A percentile compares a stretch with the other conserved stretches of the same genome.
These are phyloP conservation scores for Cottus gobio DNA, from an alignment of 2,113 vertebrate species.

Conservation along the genomic window DNA sequence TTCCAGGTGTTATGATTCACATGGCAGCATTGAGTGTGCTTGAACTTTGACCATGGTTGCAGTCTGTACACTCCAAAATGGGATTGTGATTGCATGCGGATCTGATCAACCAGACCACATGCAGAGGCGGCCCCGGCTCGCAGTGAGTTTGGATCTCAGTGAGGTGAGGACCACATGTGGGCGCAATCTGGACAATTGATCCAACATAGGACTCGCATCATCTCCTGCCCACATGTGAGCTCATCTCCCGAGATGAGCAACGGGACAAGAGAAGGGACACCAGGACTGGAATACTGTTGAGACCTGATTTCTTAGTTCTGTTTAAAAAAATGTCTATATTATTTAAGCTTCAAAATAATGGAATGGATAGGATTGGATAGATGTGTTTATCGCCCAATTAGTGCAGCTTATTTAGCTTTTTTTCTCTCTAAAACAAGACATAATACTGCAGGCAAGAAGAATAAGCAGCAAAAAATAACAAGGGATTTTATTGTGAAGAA, in stretches of 20 bases:
- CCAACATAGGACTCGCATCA: background rate
- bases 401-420: background rate
- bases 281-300: background rate
- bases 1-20: background rate
- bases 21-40: background rate
- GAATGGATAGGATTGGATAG: background rate
- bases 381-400: background rate
- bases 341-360: background rate
- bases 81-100: background rate
- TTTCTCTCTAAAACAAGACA: background rate
- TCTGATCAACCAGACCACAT: background rate
- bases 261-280: background rate
- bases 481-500: background rate
- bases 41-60: background rate
- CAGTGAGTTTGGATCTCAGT: background rate
- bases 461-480: background rate
- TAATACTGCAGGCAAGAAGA: background rate
- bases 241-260: background rate
- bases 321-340: background rate
- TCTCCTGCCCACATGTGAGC: background rate
- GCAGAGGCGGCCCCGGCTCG: background rate
- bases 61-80: background rate
- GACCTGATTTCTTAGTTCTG: background rate
- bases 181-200: background rate
- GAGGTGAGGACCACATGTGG: background rate